Evolutionary conservation across 37 sponge, comb jelly and placozoan genomes (phyloP), one percentile per base, ranked within the genome.

Genomic region (Eunapius fragilis): DNA sequence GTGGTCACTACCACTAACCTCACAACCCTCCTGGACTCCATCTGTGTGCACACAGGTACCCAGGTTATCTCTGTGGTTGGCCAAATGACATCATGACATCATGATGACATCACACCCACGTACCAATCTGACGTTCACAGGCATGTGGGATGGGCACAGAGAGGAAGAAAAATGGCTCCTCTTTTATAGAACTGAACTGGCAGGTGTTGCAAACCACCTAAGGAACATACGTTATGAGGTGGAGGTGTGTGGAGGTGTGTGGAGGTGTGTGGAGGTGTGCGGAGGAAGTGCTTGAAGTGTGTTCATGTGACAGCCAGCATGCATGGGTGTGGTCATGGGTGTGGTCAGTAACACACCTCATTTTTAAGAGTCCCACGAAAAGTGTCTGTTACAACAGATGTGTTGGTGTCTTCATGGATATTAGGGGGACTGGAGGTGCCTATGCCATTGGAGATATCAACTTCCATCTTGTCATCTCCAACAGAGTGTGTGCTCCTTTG

Each of bases 91-190:
- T 7, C 5, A 19, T 19, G 78, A 17, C 11, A 25, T 47, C 77
- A 36, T 5, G 31, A 67, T 47, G n/a, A 27, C 47, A 13, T 12
- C 4, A 68, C 33, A n/a, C 14, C 13, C 4, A 70, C 80, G 70
- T 71, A 94, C 94, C 80, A 25, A 93, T 38, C 68, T 91, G 87
- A 68, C 81, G 79, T 77, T 91, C 89, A 31, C 85, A 30, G 38
- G 89, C 89, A 37, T 79, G 85, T 25, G 95, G 95, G 7, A 94
- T 75, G 22, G 95, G 92, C 13, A 94, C 49, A 31, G 95, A 91
- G 80, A 94, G 92, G 36, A 79, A 94, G 83, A 94, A 75, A 80
- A 94, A 94, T 6, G 95, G 95, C 67, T 94, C 95, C 74, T 48
- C 41, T 70, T 91, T 88, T 33, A 72, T 69, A 26, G 92, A 91